Conservation (phyloP, 2,888 invertebrate species). For the Spisula subtruncata region DNA sequence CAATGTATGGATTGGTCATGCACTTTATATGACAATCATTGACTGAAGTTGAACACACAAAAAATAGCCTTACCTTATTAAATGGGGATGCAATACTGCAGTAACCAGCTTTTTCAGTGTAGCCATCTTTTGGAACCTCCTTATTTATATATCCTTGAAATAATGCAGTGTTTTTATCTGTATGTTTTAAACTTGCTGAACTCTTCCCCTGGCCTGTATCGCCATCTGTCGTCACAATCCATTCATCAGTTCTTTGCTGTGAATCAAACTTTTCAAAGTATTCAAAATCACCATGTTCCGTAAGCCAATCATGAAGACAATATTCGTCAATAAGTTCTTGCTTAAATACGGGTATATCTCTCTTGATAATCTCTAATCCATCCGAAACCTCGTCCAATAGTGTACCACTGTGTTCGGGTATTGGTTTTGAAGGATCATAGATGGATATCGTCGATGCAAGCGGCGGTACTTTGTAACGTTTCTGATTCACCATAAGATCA, state of each 20-base stretch:
- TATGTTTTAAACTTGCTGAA: slow-evolving; percentile 91
- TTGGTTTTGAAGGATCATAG: not conserved
- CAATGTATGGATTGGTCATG: too few relatives aligned
- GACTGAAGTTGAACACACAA: too few relatives aligned
- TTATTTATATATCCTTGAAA: slow-evolving; percentile 88
- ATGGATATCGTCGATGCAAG: not conserved
- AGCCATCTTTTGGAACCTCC: slow-evolving; percentile 94
- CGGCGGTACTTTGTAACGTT: not conserved
- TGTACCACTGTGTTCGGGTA: not conserved
- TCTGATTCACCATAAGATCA: not conserved
- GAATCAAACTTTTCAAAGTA: slow-evolving; percentile 92
- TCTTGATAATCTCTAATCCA: slow-evolving; percentile 54
- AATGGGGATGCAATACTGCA: slow-evolving; percentile 93
- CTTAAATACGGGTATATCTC: slow-evolving; percentile 58
- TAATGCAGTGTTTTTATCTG: slow-evolving; percentile 89
- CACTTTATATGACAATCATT: too few relatives aligned
- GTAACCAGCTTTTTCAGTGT: slow-evolving; percentile 93
- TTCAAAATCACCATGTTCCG: slow-evolving; percentile 91
- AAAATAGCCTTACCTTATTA: slow-evolving; percentile 78
- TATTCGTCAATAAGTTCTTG: slow-evolving; percentile 91
- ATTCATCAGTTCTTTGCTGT: slow-evolving; percentile 90
- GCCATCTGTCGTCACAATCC: slow-evolving; percentile 92
- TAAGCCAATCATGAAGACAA: slow-evolving; percentile 89
- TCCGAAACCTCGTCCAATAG: slow-evolving; percentile 30
- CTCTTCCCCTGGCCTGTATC: slow-evolving; percentile 95